A percentile compares a stretch with the other conserved stretches of the same genome.
Conservation (phyloP, 2,888 invertebrate species). For the Apodemia mormo region DNA sequence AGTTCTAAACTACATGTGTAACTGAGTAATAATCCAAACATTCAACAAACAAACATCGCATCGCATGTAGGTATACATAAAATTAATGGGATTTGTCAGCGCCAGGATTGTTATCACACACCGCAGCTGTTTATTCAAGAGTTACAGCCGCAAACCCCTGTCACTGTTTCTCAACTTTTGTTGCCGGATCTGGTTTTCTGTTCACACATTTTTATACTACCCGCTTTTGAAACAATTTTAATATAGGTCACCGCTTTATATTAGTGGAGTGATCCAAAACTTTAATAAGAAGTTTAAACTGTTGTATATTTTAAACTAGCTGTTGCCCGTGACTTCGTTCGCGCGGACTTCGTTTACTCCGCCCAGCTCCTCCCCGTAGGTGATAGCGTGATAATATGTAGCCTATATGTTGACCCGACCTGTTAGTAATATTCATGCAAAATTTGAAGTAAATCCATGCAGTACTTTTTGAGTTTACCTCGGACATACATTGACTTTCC, state of each 20-base stretch:
- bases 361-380: no score
- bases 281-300: not conserved
- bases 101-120: not conserved
- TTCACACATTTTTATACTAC: not conserved
- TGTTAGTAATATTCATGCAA: no score
- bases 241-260: not conserved
- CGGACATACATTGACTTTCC: no score
- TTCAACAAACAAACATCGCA: not conserved
- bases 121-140: constrained; percentile 15
- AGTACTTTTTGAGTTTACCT: no score
- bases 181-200: not conserved
- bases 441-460: no score
- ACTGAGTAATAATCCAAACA: not conserved
- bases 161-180: constrained; percentile 9
- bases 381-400: no score
- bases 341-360: no score
- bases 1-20: not conserved
- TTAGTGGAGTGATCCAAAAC: not conserved
- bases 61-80: not conserved
- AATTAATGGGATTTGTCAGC: constrained; percentile 3
- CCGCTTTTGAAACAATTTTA: not conserved
- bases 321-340: no score
- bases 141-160: not conserved
- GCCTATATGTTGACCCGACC: no score
- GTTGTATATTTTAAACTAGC: no score